A percentile compares a stretch with the other conserved stretches of the same genome.
Evolutionary conservation across 2,113 vertebrate species (phyloP).

Genomic region (Mus pahari): DNA sequence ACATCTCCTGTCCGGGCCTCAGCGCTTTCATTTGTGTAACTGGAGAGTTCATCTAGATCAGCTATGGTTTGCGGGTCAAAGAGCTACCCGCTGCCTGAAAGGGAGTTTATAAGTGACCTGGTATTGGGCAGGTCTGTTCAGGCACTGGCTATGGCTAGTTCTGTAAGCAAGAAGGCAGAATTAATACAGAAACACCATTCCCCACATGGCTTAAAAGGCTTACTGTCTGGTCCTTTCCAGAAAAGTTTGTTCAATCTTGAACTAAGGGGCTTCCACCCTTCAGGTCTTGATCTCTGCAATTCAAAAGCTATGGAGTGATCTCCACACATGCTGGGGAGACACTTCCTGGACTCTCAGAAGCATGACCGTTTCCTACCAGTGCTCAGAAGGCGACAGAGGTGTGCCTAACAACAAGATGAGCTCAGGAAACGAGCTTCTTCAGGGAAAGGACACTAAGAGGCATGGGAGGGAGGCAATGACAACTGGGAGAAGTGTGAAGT

Average conservation of each 20-base stretch:
- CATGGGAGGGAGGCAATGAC: background rate
- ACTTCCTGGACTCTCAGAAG: background rate
- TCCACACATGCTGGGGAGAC: background rate
- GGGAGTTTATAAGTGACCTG: background rate
- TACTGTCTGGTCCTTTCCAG: background rate
- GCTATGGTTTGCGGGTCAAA: background rate
- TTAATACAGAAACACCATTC: background rate
- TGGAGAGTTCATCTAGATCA: background rate
- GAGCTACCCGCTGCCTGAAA: background rate
- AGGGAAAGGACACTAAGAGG: background rate
- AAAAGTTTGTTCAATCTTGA: background rate
- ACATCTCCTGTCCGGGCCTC: background rate
- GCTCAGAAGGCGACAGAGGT: background rate
- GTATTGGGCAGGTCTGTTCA: background rate
- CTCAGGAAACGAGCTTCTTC: background rate
- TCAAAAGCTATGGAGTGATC: background rate
- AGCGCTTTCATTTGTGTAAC: background rate
- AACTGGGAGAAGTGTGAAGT: background rate
- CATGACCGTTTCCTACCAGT: background rate
- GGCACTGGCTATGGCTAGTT: background rate
- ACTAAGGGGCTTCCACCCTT: background rate
- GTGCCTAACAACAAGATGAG: background rate
- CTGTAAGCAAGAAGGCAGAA: background rate
- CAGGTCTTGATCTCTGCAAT: background rate
- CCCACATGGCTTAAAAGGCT: background rate